A percentile compares a stretch with the other conserved stretches of the same genome.
phyloP scores from a whole-genome alignment of 2,888 invertebrate species.

The Eudasyphora cyanicolor region DNA sequence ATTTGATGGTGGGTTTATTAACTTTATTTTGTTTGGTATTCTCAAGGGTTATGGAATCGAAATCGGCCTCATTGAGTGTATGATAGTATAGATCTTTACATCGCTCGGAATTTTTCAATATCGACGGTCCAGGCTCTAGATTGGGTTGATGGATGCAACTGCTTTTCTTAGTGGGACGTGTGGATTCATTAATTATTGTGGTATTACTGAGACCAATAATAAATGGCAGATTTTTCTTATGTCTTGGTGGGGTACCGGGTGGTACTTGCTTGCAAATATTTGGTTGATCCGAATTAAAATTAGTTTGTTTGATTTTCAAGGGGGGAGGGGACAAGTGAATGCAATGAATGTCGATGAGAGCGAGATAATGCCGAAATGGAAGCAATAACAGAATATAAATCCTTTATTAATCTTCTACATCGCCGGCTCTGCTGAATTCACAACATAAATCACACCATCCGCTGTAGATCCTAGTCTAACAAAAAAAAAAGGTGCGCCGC shows the following conservation, averaged over 20 bases:
- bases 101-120: slow-evolving; percentile 38
- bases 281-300: slow-evolving; percentile 51
- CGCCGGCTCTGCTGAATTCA: too few species aligned
- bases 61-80: slow-evolving; percentile 49
- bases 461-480: too few species aligned
- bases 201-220: slow-evolving; percentile 41
- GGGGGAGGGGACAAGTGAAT: too few species aligned
- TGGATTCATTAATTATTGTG: slow-evolving; percentile 11
- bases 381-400: too few species aligned
- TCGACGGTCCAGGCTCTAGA: slow-evolving; percentile 39
- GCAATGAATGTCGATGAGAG: not conserved
- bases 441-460: too few species aligned
- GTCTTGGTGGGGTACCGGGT: slow-evolving; percentile 67
- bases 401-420: too few species aligned
- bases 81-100: slow-evolving; percentile 58
- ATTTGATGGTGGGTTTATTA: slow-evolving; percentile 57
- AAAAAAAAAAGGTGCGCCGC: too few species aligned
- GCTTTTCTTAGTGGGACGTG: not conserved
- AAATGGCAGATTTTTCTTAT: slow-evolving; percentile 34
- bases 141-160: not conserved
- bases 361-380: not conserved
- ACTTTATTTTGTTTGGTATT: slow-evolving; percentile 54
- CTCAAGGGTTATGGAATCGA: slow-evolving; percentile 52
- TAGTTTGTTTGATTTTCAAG: not conserved
- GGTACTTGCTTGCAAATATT: slow-evolving; percentile 76